phyloP scores from a whole-genome alignment of 2,888 invertebrate genomes.

The Drosophila pseudotalamancana region DNA sequence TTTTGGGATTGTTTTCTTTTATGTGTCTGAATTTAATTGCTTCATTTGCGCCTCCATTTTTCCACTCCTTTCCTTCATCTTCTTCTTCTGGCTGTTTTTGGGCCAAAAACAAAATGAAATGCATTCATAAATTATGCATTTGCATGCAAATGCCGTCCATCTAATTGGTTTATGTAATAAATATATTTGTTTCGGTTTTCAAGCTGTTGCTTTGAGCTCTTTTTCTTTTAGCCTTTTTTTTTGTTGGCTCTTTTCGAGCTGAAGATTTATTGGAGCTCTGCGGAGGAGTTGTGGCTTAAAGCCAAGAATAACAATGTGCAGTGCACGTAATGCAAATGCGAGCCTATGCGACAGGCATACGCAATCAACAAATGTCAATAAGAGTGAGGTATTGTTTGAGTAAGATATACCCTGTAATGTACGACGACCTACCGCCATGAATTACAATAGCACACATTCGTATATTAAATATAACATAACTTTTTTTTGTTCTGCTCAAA shows the following conservation, averaged over 20 bases:
- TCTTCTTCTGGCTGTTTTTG: conserved; percentile 44
- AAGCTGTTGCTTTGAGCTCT: neutral
- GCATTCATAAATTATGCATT: conserved; percentile 77
- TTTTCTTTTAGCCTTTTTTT: neutral
- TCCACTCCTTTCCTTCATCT: conserved; percentile 37
- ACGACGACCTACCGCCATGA: neutral
- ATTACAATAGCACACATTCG: too few species aligned
- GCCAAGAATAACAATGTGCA: conserved; percentile 44
- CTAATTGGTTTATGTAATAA: conserved; percentile 73
- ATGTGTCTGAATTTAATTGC: conserved; percentile 46
- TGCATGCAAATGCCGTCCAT: conserved; percentile 62
- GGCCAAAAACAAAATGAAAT: conserved; percentile 24
- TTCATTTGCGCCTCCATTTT: conserved; percentile 67
- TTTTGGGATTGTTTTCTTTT: conserved; percentile 26
- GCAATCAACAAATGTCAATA: conserved; percentile 26
- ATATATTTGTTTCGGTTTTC: conserved; percentile 39
- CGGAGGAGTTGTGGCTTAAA: neutral
- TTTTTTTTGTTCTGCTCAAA: too few species aligned
- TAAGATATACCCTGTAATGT: neutral
- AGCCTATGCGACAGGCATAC: conserved; percentile 52
- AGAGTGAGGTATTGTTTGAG: neutral
- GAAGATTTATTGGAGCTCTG: conserved; percentile 8
- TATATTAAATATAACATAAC: too few species aligned
- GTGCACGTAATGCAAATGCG: conserved; percentile 51
- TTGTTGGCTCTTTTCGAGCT: neutral